Evolutionary conservation across 2,888 invertebrate genomes (phyloP).

Genomic region (Selenia dentaria): DNA sequence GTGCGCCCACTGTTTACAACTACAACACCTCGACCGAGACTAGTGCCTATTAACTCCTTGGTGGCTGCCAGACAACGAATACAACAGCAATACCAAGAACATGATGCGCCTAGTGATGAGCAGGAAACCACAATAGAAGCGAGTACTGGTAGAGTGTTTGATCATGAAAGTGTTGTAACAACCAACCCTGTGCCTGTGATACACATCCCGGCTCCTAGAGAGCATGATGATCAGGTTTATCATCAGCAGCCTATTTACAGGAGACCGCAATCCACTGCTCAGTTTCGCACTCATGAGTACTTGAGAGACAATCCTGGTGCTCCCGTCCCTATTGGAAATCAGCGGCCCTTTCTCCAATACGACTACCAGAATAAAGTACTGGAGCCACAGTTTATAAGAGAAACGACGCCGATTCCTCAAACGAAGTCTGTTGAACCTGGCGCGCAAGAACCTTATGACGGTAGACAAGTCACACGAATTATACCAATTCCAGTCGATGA

Average conservation of each 20-base stretch:
- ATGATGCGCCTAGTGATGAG: slow-evolving; percentile 58
- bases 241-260: slow-evolving; percentile 71
- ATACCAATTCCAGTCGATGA: slow-evolving; percentile 77
- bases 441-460: slow-evolving; percentile 63
- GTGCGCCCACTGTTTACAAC: slow-evolving; percentile 89
- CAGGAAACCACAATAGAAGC: slow-evolving; percentile 78
- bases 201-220: slow-evolving; percentile 77
- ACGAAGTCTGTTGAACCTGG: slow-evolving; percentile 60
- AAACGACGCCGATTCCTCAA: slow-evolving; percentile 49
- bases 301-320: slow-evolving; percentile 78
- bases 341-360: slow-evolving; percentile 77
- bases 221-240: slow-evolving; percentile 63
- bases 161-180: slow-evolving; percentile 75
- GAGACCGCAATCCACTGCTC: slow-evolving; percentile 60
- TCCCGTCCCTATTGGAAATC: slow-evolving; percentile 77
- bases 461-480: slow-evolving; percentile 67
- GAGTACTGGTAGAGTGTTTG: slow-evolving; percentile 79
- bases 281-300: slow-evolving; percentile 77
- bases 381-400: slow-evolving; percentile 73
- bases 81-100: slow-evolving; percentile 74
- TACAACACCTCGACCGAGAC: slow-evolving; percentile 82
- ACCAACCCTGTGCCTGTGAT: slow-evolving; percentile 82
- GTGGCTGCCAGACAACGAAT: slow-evolving; percentile 77
- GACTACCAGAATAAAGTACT: slow-evolving; percentile 76
- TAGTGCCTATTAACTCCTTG: slow-evolving; percentile 79